Conservation (phyloP, 2,888 invertebrate species). For the Drosophila cognata region DNA sequence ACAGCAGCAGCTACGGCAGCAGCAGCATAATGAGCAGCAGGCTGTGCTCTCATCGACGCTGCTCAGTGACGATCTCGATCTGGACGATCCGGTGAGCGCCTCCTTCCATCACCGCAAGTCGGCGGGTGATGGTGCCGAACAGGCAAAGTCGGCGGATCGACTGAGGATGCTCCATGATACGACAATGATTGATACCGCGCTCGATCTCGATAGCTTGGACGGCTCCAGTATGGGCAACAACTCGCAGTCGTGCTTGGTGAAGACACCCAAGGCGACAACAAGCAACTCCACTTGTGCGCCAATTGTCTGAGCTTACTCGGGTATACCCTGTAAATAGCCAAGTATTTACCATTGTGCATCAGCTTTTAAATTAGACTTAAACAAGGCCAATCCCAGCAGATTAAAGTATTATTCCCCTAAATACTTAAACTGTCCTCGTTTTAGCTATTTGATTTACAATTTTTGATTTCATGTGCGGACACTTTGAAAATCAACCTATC, state of each 20-base stretch:
- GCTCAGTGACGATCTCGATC: conserved; percentile 84
- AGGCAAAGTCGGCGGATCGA: conserved; percentile 87
- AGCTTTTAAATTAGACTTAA: conserved; percentile 43
- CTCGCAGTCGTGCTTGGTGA: conserved; percentile 89
- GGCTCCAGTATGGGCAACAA: conserved; percentile 89
- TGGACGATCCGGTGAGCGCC: conserved; percentile 85
- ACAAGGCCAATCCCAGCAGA: conserved; percentile 24
- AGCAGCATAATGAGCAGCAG: conserved; percentile 38
- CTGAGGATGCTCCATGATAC: conserved; percentile 93
- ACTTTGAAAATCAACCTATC: conserved; percentile 61
- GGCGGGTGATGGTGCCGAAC: conserved; percentile 66
- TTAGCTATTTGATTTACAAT: conserved; percentile 13
- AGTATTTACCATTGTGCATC: conserved; percentile 46
- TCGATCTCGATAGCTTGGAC: conserved; percentile 94
- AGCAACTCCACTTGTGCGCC: conserved; percentile 41
- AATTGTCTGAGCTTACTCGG: conserved; percentile 59
- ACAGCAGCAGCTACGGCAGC: conserved; percentile 63
- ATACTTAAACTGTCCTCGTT: conserved; percentile 26
- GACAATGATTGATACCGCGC: conserved; percentile 95
- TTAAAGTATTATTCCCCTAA: conserved; percentile 31
- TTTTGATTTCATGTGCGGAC: conserved; percentile 31
- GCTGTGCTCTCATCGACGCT: conserved; percentile 82
- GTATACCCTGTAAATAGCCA: conserved; percentile 44
- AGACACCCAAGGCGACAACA: conserved; percentile 72
- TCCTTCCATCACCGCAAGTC: conserved; percentile 74